Conservation (phyloP, 1,140 invertebrate genomes). For the Drosophila suzukii region DNA sequence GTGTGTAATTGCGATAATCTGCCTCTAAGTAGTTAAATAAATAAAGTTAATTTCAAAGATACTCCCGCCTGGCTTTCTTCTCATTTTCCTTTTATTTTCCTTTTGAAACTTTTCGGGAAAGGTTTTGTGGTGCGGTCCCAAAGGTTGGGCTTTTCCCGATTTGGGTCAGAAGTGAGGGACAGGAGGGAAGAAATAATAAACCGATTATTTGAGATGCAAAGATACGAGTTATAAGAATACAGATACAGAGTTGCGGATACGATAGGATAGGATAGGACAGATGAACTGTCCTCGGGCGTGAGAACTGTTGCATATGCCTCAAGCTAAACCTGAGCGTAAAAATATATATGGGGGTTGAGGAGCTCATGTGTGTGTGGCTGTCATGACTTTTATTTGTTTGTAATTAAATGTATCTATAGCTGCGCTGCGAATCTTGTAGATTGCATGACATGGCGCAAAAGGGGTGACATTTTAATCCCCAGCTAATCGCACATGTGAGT, state of each 20-base stretch:
- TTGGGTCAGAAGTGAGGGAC: conserved; percentile 13
- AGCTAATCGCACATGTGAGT: conserved; percentile 82
- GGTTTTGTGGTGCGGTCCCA: conserved; percentile 53
- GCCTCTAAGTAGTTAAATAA: conserved; percentile 84
- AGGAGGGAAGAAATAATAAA: conserved; percentile 66
- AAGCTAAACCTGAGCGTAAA: conserved; percentile 35
- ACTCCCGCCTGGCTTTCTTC: conserved; percentile 63
- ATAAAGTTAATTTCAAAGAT: conserved; percentile 82
- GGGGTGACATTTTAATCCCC: conserved; percentile 84
- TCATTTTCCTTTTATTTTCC: conserved; percentile 8
- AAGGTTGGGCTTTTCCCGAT: conserved; percentile 11
- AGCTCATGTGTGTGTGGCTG: conserved; percentile 47
- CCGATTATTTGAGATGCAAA: conserved; percentile 79
- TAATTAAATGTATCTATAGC: conserved; percentile 81
- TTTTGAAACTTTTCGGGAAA: conserved; percentile 51
- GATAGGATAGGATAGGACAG: conserved; percentile 9
- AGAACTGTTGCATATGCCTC: conserved; percentile 77
- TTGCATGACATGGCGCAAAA: conserved; percentile 66
- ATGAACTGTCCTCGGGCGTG: conserved; percentile 53
- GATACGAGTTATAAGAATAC: conserved; percentile 45
- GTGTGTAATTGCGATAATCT: conserved; percentile 84
- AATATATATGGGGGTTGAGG: conserved; percentile 2
- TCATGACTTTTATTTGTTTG: conserved; percentile 84
- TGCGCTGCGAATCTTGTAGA: conserved; percentile 41
- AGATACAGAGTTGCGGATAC: conserved; percentile 33